phyloP scores from a whole-genome alignment of 2,888 invertebrate species.

The Junonia oenone region DNA sequence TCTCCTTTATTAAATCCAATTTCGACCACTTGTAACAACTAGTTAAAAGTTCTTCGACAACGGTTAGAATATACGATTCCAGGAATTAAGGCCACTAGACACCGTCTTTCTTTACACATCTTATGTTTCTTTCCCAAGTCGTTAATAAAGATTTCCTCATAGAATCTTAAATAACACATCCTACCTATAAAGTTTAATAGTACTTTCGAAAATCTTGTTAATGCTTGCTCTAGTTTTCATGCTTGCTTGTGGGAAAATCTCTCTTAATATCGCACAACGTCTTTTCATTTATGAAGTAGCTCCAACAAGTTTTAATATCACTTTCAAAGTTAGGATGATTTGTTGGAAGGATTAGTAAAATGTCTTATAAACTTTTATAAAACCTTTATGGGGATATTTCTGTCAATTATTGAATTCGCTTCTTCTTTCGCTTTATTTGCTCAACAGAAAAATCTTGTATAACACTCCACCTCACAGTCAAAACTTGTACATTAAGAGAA shows the following conservation, averaged over 20 bases:
- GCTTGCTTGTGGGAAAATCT: background rate
- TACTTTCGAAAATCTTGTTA: background rate
- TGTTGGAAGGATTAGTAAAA: too few species aligned
- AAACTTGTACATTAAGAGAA: too few species aligned
- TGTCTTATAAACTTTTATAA: too few species aligned
- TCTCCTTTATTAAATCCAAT: too few species aligned
- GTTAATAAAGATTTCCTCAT: background rate
- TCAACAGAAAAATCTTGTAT: too few species aligned
- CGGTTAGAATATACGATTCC: background rate
- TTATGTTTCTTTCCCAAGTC: constrained; percentile 6
- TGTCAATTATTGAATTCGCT: too few species aligned
- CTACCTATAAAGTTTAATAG: constrained; percentile 4
- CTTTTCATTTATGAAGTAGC: background rate
- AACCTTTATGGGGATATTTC: too few species aligned
- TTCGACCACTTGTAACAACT: too few species aligned
- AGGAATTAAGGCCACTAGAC: constrained; percentile 18
- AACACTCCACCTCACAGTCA: too few species aligned
- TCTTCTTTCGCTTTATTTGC: too few species aligned
- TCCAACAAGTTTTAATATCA: background rate
- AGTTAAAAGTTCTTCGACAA: background rate
- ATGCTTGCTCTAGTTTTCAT: background rate
- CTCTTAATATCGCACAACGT: background rate
- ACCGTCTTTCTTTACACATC: constrained; percentile 5
- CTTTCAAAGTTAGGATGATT: background rate
- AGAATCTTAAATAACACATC: constrained; percentile 14